Evolutionary conservation across 2,888 invertebrate species (phyloP), one percentile per base, ranked within the genome.

Genomic region (Euphydryas editha): DNA sequence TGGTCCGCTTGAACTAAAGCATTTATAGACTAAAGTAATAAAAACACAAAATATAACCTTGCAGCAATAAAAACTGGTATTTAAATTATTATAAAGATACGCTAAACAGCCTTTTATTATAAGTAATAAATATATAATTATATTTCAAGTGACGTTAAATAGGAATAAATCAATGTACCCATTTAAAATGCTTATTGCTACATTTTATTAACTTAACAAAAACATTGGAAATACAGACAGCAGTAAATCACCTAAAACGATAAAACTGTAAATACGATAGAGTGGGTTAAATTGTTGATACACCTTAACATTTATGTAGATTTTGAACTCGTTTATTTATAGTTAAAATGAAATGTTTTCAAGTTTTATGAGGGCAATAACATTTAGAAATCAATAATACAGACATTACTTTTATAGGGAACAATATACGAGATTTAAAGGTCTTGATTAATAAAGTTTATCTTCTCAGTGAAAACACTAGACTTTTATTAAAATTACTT

Each of bases 341-440:
- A 30, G 24, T 24, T 15, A 51, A 51, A 51, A 51, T 24, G 15
- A 24, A 30, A 10, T 51, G n/a, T 51, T 24, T n/a, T 10, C 51
- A 2, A 30, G n/a, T 30, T 24, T n/a, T 30, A 7, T 51, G n/a
- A 24, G 8, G 15, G 51, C 24, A n/a, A 51, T 51, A 51, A 24
- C 24, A 51, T 51, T 51, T n/a, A 49, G n/a, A 49, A 51, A 51
- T 13, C 51, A 51, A 17, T 30, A 15, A n/a, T 51, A 51, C 13
- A 20, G 49, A 20, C n/a, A 51, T 10, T 24, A 13, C 6, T 24
- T 7, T 20, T 20, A 20, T 20, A 4, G 11, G 20, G 18, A 20
- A 20, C 20, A 20, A 4, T 5, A 20, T 37, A 37, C 37, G 37
- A 37, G 8, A 37, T 37, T 37, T 37, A 37, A 37, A 13, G 7